Conservation (phyloP, 2,888 invertebrate genomes). For the Sceliomorpha sp. region DNA sequence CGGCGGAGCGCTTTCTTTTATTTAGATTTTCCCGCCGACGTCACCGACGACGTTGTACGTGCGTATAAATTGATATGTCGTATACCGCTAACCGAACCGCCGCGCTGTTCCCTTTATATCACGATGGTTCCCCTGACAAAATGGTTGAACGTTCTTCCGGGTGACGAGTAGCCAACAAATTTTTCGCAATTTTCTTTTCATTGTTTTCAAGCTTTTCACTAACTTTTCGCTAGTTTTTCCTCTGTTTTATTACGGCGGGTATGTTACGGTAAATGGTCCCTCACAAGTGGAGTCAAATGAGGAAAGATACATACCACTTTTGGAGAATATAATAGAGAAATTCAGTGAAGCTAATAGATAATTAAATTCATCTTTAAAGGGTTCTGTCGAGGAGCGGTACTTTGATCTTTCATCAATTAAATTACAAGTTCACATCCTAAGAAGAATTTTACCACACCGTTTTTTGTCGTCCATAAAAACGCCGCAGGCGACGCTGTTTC, state of each 20-base stretch:
- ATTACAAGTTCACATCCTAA: too few species aligned
- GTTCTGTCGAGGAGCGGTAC: too few species aligned
- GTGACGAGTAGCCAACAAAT: constrained; percentile 42
- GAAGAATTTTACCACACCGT: too few species aligned
- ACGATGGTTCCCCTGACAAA: constrained; percentile 57
- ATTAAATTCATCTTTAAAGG: too few species aligned
- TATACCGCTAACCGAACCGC: constrained; percentile 28
- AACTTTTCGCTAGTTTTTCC: too few species aligned
- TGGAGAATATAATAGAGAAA: too few species aligned
- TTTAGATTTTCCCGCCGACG: constrained; percentile 70
- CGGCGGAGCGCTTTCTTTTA: constrained; percentile 65
- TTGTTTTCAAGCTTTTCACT: background rate
- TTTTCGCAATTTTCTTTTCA: constrained; percentile 31
- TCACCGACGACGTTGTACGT: constrained; percentile 26
- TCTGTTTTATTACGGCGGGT: too few species aligned
- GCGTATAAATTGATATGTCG: constrained; percentile 71
- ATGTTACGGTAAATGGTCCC: too few species aligned
- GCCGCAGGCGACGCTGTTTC: constrained; percentile 42
- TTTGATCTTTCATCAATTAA: too few species aligned
- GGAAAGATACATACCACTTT: too few species aligned
- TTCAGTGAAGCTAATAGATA: too few species aligned
- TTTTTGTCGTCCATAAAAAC: constrained; percentile 41
- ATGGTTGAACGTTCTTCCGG: constrained; percentile 53
- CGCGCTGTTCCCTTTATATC: constrained; percentile 40
- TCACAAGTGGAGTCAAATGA: too few species aligned